A percentile compares a stretch with the other conserved stretches of the same genome.
These are phyloP conservation scores for Euclidia mi DNA, from an alignment of 2,888 invertebrate genomes.

Conservation along the genomic window DNA sequence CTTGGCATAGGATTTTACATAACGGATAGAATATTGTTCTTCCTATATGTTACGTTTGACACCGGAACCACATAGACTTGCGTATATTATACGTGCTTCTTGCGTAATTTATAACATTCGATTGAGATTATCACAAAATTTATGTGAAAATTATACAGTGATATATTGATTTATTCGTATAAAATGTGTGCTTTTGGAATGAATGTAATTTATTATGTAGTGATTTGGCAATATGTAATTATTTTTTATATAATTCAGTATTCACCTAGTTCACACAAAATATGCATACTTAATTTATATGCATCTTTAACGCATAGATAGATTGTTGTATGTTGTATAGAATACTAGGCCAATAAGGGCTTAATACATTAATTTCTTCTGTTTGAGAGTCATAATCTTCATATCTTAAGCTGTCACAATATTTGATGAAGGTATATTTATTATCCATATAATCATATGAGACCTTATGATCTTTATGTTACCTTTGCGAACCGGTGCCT, in stretches of 20 bases:
- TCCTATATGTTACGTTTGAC: conserved; percentile 50
- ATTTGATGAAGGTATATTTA: too few relatives aligned
- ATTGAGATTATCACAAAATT: conserved; percentile 17
- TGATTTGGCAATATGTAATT: not conserved
- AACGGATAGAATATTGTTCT: conserved; percentile 45
- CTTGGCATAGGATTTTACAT: conserved; percentile 36
- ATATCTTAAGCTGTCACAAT: too few relatives aligned
- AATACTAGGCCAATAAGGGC: too few relatives aligned
- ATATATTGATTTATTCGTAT: conserved; percentile 13
- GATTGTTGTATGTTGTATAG: too few relatives aligned
- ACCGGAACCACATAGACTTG: conserved; percentile 35
- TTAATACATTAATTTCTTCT: too few relatives aligned
- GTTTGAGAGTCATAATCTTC: too few relatives aligned
- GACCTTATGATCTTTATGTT: too few relatives aligned
- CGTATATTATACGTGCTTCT: conserved; percentile 18
- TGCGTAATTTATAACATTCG: conserved; percentile 32
- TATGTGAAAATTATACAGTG: conserved; percentile 18
- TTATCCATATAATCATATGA: too few relatives aligned
- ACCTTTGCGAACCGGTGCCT: too few relatives aligned
- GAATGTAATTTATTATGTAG: not conserved
- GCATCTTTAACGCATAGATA: too few relatives aligned
- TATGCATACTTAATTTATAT: too few relatives aligned
- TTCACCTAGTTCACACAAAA: not conserved
- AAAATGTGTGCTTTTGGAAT: conserved; percentile 3
- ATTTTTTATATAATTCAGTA: not conserved